A percentile compares a stretch with the other conserved stretches of the same genome.
Conservation (phyloP, 2,888 invertebrate species). For the Schizotus pectinicornis region DNA sequence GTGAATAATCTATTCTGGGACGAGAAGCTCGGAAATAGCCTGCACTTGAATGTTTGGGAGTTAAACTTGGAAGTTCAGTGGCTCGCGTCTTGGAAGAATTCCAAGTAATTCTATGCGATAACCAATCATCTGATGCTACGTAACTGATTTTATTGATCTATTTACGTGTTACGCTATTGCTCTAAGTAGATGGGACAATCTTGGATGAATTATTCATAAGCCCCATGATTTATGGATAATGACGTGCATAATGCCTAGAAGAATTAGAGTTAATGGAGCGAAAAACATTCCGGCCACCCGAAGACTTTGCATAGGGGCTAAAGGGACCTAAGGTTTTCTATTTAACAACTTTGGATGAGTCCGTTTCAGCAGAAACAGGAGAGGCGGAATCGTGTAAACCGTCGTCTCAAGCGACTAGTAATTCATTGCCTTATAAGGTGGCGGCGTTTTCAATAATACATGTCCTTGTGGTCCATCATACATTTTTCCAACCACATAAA, state of each 20-base stretch:
- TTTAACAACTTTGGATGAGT: no score
- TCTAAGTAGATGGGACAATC: conserved; percentile 19
- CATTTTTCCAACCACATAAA: conserved; percentile 30
- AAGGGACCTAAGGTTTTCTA: background rate
- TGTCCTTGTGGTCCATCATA: background rate
- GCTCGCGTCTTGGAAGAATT: conserved; percentile 11
- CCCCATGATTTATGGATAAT: conserved; percentile 23
- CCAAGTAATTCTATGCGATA: conserved; percentile 4
- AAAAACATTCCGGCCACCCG: conserved; percentile 4
- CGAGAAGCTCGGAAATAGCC: conserved; percentile 1
- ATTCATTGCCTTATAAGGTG: no score
- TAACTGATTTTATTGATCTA: conserved; percentile 14
- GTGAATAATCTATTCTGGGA: conserved; percentile 1
- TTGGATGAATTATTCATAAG: conserved; percentile 24
- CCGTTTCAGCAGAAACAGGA: no score
- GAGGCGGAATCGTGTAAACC: no score
- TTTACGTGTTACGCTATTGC: conserved; percentile 20
- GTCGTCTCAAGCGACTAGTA: no score
- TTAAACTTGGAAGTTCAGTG: conserved; percentile 21
- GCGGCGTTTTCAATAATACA: no score
- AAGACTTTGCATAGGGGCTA: background rate
- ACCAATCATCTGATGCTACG: conserved; percentile 5
- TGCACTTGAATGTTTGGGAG: conserved; percentile 13
- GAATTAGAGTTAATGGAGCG: conserved; percentile 25
- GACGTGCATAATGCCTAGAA: conserved; percentile 19